Evolutionary conservation across 1,140 invertebrate genomes (phyloP), one percentile per base, ranked within the genome.

Genomic region (Asobara japonica): DNA sequence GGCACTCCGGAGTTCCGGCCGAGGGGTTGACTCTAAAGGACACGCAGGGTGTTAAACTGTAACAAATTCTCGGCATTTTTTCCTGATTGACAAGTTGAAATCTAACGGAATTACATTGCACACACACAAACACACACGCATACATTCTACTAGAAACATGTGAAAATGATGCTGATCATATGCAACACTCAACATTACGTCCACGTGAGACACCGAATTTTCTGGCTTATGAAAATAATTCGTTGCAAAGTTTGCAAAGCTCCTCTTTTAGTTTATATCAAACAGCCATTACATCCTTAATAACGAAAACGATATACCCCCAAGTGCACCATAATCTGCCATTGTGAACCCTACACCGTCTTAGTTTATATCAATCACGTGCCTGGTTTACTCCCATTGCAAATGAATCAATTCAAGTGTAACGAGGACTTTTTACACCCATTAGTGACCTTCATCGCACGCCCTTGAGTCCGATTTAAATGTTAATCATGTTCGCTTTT

Each of bases 1-100:
- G 65, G 31, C 51, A 73, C 22, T 69, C 61, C 67, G 65, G 29
- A 68, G 68, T 69, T 69, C 71, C 66, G 64, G 62, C n/a, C 22
- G 16, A 31, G 68, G 64, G 64, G 62, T 56, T 18, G 65, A 65
- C 67, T 56, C 60, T 18, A 22, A 33, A 33, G 51, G 36, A 69
- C 22, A 60, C 56, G 60, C 18, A 41, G 18, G 36, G 5, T 61
- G 25, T 60, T 45, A 64, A 70, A 48, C 36, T 64, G 56, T 70
- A 30, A 64, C 60, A 25, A 70, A 60, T 64, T 70, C 60, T 45
- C 69, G 5, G 18, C 5, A 11, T 41, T 68, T 51, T n/a, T 56
- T 68, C 22, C 10, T 31, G 8, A 22, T 13, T 6, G 31, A 11
- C 60, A 73, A 73, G 65, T 73, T 73, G 72, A 69, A 71, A 31